phyloP scores from a whole-genome alignment of 1,140 invertebrate genomes.

The Bombus fervidus region DNA sequence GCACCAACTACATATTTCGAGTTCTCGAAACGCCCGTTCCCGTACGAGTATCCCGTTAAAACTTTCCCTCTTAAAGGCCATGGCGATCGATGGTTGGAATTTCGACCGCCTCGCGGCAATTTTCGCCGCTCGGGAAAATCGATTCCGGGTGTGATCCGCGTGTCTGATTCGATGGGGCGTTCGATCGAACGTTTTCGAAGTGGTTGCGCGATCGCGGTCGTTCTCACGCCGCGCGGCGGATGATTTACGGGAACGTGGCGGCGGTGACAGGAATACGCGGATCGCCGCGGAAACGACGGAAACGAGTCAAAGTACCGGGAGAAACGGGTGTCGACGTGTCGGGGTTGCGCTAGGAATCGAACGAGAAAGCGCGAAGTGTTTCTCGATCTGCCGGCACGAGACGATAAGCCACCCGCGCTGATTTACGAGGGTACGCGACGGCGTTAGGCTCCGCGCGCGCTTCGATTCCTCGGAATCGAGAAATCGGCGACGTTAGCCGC shows the following conservation, averaged over 20 bases:
- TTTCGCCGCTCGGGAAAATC: no score
- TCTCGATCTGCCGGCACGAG: constrained; percentile 7
- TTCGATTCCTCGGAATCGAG: constrained; percentile 14
- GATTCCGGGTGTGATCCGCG: no score
- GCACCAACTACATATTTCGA: constrained; percentile 36
- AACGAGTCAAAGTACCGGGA: not conserved
- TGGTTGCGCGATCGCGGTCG: not conserved
- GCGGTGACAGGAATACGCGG: not conserved
- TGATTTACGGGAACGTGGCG: constrained; percentile 47
- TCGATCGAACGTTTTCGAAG: not conserved
- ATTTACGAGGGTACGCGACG: constrained; percentile 58
- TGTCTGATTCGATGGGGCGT: no score
- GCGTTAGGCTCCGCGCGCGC: not conserved
- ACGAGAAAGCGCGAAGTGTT: not conserved
- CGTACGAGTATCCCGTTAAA: constrained; percentile 25
- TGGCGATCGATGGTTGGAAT: not conserved
- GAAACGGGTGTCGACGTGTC: not conserved
- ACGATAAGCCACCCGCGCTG: constrained; percentile 62
- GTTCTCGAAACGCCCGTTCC: constrained; percentile 32
- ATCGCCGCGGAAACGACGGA: not conserved
- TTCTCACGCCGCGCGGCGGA: constrained; percentile 31
- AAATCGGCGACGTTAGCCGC: not conserved
- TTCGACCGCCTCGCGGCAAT: not conserved
- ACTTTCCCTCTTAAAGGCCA: constrained; percentile 40
- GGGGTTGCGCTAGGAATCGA: constrained; percentile 8